Percentiles rank a stretch among this genome's conserved stretches.
phyloP scores from a whole-genome alignment of 2,113 vertebrate species.

The Rhipidura dahli region DNA sequence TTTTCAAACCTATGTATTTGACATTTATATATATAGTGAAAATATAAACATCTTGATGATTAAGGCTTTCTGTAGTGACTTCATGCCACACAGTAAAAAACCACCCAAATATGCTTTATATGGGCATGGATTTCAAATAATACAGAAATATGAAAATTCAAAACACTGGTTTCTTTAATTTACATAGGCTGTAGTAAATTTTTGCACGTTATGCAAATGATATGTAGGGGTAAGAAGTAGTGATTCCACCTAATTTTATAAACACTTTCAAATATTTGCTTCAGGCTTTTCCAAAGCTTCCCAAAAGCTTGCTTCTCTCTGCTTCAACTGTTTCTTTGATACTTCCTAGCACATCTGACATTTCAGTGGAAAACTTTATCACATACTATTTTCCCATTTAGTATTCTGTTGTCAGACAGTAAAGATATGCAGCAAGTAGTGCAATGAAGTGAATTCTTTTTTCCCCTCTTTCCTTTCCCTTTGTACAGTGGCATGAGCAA shows the following conservation, averaged over 20 bases:
- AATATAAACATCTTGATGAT: background rate
- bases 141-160: background rate
- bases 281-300: background rate
- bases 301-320: background rate
- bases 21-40: background rate
- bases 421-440: background rate
- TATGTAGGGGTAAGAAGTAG: background rate
- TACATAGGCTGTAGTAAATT: background rate
- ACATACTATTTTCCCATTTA: background rate
- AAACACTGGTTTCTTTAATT: background rate
- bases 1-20: background rate
- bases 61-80: background rate
- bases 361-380: background rate
- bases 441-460: background rate
- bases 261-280: background rate
- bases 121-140: background rate
- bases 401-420: background rate
- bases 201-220: background rate
- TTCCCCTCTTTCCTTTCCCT: background rate
- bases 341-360: background rate
- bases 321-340: background rate
- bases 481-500: background rate
- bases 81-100: background rate
- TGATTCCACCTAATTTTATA: background rate
- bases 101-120: background rate